Evolutionary conservation across 2,113 vertebrate genomes (phyloP).

Genomic region (Recurvirostra avosetta): DNA sequence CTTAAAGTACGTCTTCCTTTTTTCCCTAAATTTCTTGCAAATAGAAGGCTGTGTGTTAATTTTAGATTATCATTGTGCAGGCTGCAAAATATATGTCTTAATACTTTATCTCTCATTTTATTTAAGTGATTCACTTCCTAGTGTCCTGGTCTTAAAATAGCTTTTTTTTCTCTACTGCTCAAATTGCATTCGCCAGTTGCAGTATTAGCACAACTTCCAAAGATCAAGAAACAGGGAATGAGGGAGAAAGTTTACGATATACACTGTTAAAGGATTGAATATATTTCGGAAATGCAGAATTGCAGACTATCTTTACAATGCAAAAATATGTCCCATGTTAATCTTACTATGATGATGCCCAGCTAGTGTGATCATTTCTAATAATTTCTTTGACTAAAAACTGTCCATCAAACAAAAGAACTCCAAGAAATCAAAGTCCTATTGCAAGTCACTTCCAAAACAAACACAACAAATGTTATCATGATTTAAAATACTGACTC

Average conservation of each 20-base stretch:
- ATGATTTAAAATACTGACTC: neutral
- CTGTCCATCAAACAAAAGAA: neutral
- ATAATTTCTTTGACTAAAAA: neutral
- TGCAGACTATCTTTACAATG: neutral
- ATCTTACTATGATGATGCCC: neutral
- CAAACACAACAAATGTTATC: rapidly evolving
- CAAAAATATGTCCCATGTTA: neutral
- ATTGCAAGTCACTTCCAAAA: neutral
- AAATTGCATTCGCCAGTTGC: neutral
- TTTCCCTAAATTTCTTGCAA: neutral
- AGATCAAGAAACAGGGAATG: neutral
- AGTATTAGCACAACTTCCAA: neutral
- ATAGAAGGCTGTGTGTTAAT: neutral
- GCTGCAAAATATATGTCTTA: neutral
- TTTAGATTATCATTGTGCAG: neutral
- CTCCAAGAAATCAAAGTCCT: neutral
- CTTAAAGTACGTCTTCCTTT: neutral
- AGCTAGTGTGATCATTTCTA: neutral
- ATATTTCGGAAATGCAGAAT: neutral
- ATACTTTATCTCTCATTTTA: neutral
- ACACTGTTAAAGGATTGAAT: neutral
- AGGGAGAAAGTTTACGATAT: neutral
- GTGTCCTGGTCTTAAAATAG: neutral
- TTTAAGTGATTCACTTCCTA: neutral
- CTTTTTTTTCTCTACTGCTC: neutral